These are phyloP conservation scores for Eristalis arbustorum DNA, from an alignment of 2,888 invertebrate species.

Conservation along the genomic window DNA sequence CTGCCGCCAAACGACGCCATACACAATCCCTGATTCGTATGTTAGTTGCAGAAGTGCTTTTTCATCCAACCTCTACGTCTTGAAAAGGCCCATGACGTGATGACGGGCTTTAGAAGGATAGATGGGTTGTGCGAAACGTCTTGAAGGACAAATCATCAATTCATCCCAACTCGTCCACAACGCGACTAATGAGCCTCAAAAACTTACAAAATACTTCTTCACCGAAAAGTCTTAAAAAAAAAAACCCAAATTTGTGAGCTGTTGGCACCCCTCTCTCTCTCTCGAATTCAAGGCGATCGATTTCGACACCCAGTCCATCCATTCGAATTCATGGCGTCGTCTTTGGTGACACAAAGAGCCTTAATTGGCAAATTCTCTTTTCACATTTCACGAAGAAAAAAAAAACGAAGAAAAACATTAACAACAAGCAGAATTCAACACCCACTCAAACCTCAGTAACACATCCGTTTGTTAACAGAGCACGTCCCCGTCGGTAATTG, in stretches of 20 bases:
- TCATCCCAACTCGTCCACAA: too few relatives aligned
- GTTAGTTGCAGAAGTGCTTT: too few relatives aligned
- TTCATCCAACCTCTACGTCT: too few relatives aligned
- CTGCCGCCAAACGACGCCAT: too few relatives aligned
- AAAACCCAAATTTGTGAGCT: not conserved
- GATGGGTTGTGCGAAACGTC: too few relatives aligned
- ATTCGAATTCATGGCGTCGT: not conserved
- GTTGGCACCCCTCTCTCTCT: not conserved
- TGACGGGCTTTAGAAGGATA: too few relatives aligned
- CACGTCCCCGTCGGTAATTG: conserved; percentile 17
- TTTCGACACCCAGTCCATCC: not conserved
- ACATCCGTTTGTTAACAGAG: not conserved
- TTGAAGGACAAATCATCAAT: too few relatives aligned
- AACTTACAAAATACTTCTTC: too few relatives aligned
- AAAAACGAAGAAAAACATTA: not conserved
- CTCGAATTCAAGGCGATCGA: not conserved
- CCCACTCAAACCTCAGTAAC: not conserved
- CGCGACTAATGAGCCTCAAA: too few relatives aligned
- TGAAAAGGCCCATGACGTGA: too few relatives aligned
- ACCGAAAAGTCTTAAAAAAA: not conserved
- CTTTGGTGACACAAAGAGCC: not conserved
- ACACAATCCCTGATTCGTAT: too few relatives aligned
- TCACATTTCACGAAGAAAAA: not conserved
- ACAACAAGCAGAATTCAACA: not conserved
- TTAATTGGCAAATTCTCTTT: not conserved